Percentiles rank a stretch among this genome's conserved stretches.
Evolutionary conservation across 2,113 vertebrate genomes (phyloP).

Genomic region (Labeo catla): DNA sequence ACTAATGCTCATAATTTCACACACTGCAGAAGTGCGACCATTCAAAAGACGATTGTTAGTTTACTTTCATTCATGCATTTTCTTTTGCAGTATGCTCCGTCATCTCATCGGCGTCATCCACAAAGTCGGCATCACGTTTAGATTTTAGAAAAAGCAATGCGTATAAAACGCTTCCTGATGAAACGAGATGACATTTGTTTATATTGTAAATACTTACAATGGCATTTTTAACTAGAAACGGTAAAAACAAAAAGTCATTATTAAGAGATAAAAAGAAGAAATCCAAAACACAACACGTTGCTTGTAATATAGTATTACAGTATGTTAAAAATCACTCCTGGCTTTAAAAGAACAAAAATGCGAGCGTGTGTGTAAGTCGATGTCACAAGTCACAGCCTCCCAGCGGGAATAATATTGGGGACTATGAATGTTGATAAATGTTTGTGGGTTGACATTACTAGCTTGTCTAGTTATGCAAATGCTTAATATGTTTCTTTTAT

Average conservation of each 20-base stretch:
- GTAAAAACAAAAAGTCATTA: slow-evolving; percentile 64
- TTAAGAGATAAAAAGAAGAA: slow-evolving; percentile 69
- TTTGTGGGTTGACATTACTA: slow-evolving; percentile 66
- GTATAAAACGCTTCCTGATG: slow-evolving; percentile 74
- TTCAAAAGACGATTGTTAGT: slow-evolving; percentile 14
- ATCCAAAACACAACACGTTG: slow-evolving; percentile 58
- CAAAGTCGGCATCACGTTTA: slow-evolving; percentile 71
- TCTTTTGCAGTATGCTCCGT: slow-evolving; percentile 65
- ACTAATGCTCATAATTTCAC: slow-evolving; percentile 54
- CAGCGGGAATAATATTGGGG: slow-evolving; percentile 52
- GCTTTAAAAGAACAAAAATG: slow-evolving; percentile 67
- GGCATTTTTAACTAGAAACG: slow-evolving; percentile 90
- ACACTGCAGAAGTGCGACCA: slow-evolving; percentile 32
- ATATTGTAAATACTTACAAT: slow-evolving; percentile 95
- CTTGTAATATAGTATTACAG: slow-evolving; percentile 86
- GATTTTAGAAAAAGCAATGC: slow-evolving; percentile 77
- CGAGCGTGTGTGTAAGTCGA: slow-evolving; percentile 46
- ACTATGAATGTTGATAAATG: slow-evolving; percentile 74
- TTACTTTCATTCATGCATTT: slow-evolving; percentile 24
- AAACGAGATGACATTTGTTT: slow-evolving; percentile 73
- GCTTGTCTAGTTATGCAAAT: slow-evolving; percentile 76
- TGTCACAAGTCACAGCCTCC: slow-evolving; percentile 62
- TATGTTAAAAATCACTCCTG: slow-evolving; percentile 81
- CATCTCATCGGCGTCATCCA: slow-evolving; percentile 66
- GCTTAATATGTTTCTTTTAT: slow-evolving; percentile 67